These are phyloP conservation scores for Petaurus breviceps DNA, from an alignment of 2,113 vertebrate species.

Conservation along the genomic window DNA sequence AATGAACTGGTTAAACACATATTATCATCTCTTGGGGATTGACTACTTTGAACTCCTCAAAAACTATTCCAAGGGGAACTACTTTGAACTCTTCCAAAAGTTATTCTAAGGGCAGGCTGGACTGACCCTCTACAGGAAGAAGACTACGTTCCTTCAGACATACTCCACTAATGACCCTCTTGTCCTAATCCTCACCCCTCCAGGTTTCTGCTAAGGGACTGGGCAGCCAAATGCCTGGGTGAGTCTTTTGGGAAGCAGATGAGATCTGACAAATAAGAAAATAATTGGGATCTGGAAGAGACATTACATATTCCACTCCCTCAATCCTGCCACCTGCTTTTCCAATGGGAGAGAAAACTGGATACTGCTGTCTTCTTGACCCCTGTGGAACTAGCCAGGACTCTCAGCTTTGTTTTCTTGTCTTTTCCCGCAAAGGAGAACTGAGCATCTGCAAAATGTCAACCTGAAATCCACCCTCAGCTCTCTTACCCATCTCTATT, in stretches of 20 bases:
- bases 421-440: background rate
- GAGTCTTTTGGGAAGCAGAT: background rate
- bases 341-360: background rate
- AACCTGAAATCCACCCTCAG: background rate
- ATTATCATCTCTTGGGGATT: background rate
- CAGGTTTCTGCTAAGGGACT: background rate
- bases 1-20: background rate
- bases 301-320: background rate
- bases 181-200: background rate
- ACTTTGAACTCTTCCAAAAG: background rate
- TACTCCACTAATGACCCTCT: background rate
- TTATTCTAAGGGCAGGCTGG: background rate
- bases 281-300: background rate
- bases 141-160: background rate
- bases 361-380: background rate
- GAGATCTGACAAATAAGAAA: background rate
- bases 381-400: background rate
- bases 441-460: background rate
- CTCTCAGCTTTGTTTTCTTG: background rate
- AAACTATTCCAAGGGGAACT: background rate
- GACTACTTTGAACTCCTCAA: background rate
- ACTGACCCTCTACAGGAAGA: background rate
- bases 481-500: background rate
- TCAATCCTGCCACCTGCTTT: background rate
- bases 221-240: background rate